These are phyloP conservation scores for Glyphotaelius pellucidus DNA, from an alignment of 2,888 invertebrate genomes.

Conservation along the genomic window DNA sequence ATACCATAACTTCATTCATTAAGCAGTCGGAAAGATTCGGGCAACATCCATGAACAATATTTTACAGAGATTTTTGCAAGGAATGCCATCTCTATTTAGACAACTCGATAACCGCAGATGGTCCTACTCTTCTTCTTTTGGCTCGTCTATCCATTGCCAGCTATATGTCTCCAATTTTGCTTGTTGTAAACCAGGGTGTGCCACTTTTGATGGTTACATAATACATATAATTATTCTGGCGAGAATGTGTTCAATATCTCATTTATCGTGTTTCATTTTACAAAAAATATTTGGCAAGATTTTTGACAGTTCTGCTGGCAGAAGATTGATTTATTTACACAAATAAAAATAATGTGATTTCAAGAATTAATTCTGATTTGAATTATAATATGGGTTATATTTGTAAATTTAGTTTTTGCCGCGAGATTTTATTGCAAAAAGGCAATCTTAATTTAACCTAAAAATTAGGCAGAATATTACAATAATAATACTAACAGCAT, in stretches of 20 bases:
- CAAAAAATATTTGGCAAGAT: background rate
- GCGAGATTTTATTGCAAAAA: too few species aligned
- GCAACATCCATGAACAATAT: too few species aligned
- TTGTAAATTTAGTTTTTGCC: background rate
- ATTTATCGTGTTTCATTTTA: background rate
- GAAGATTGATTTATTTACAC: background rate
- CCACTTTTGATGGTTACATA: background rate
- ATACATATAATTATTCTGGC: background rate
- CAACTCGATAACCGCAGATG: too few species aligned
- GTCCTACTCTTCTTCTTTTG: too few species aligned
- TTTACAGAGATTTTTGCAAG: too few species aligned
- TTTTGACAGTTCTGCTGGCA: background rate
- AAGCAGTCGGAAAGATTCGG: too few species aligned
- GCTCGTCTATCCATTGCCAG: too few species aligned
- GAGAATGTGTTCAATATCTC: background rate
- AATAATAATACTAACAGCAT: background rate
- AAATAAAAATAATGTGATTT: background rate
- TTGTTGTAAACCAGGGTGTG: too few species aligned
- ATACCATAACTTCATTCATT: too few species aligned
- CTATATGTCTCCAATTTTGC: too few species aligned
- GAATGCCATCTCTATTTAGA: too few species aligned
- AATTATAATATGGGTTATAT: background rate
- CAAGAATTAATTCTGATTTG: background rate
- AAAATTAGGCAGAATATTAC: background rate
- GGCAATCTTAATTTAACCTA: background rate